Evolutionary conservation across 64 coral and sea anemone genomes (phyloP).

Genomic region (Montipora cactus): DNA sequence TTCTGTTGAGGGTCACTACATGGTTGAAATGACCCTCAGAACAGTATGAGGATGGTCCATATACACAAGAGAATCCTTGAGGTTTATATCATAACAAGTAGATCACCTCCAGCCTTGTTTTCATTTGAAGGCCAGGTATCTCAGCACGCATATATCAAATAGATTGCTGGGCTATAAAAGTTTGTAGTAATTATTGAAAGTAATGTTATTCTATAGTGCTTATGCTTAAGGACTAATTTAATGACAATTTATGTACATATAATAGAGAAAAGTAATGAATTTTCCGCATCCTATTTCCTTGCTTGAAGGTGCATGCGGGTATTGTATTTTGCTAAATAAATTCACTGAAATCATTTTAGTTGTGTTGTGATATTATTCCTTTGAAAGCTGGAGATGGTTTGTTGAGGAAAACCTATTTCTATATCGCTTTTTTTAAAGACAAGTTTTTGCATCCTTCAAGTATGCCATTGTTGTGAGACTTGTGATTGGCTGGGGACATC

Average conservation of each 20-base stretch:
- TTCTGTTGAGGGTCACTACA: no score
- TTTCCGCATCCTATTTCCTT: background rate
- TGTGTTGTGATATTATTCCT: background rate
- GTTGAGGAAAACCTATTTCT: background rate
- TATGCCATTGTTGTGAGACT: no score
- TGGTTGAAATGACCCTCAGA: no score
- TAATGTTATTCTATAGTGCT: slow-evolving; percentile 36
- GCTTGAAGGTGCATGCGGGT: background rate
- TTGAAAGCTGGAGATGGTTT: background rate
- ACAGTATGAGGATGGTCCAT: no score
- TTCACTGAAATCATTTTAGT: background rate
- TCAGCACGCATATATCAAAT: no score
- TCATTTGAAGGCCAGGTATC: no score
- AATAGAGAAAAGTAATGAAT: slow-evolving; percentile 9
- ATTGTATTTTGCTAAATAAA: slow-evolving; percentile 63
- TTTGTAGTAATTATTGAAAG: background rate
- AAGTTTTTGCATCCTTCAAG: no score
- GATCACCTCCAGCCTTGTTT: no score
- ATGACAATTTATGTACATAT: background rate
- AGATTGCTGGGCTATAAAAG: background rate
- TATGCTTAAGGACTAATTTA: slow-evolving; percentile 12
- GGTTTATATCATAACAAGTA: no score
- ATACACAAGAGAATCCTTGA: no score
- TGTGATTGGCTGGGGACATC: no score
- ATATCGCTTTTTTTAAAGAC: no score